These are phyloP conservation scores for Oryctolagus cuniculus DNA, from an alignment of 2,113 vertebrate genomes.

Conservation along the genomic window mOryCun1.1 NC_091432.1:104117001-104117500, in stretches of 20 bases:
- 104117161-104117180: neutral
- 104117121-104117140: conserved; percentile 5
- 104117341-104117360: neutral
- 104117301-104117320: neutral
- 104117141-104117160: conserved; percentile 41
- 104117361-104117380: neutral
- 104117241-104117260: neutral
- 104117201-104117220: neutral
- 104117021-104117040: no score
- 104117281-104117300: neutral
- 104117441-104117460: neutral
- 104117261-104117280: conserved; percentile 22
- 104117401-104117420: conserved; percentile 12
- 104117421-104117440: conserved; percentile 12
- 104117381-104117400: neutral
- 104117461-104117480: conserved; percentile 17
- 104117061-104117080: conserved; percentile 33
- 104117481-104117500: neutral
- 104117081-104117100: neutral
- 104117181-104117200: conserved; percentile 44
- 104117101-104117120: conserved; percentile 11
- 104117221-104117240: neutral
- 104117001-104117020: no score
- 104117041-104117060: neutral
- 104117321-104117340: neutral